These are phyloP conservation scores for Lepidurus couesii DNA, from an alignment of 1,140 invertebrate genomes.

Conservation along the genomic window DNA sequence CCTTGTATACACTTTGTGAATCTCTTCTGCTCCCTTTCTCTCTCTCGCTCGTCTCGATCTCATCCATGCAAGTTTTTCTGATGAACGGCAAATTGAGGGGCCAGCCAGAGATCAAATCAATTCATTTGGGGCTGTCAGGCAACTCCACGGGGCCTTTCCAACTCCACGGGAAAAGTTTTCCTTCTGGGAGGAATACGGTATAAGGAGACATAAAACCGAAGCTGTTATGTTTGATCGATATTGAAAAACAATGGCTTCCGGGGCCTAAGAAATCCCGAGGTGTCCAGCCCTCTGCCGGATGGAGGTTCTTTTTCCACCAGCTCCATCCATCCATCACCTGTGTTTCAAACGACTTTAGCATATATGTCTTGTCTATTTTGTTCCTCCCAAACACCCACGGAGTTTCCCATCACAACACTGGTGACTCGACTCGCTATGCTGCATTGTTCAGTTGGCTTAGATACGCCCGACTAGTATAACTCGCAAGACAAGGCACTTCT, in stretches of 20 bases:
- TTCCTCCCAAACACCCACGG: background rate
- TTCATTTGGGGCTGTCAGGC: background rate
- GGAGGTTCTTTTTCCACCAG: background rate
- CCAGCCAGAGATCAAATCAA: constrained; percentile 15
- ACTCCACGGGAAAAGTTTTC: background rate
- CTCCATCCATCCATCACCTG: background rate
- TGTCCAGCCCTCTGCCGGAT: too few species aligned
- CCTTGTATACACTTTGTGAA: background rate
- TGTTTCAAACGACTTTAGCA: background rate
- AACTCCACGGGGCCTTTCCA: background rate
- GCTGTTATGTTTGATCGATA: background rate
- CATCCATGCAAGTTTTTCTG: constrained; percentile 10
- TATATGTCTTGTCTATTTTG: background rate
- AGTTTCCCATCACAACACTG: constrained; percentile 8
- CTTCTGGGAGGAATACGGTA: background rate
- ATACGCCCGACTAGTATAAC: background rate
- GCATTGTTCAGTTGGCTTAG: background rate
- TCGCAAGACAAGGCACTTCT: constrained; percentile 3
- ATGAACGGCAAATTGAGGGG: constrained; percentile 3
- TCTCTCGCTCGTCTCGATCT: background rate
- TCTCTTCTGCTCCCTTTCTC: background rate
- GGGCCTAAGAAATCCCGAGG: background rate
- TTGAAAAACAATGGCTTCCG: constrained; percentile 19
- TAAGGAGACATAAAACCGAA: background rate
- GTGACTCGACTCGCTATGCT: background rate